These are phyloP conservation scores for Australoheros facetus DNA, from an alignment of 2,797 vertebrate genomes.

Conservation along the genomic window DNA sequence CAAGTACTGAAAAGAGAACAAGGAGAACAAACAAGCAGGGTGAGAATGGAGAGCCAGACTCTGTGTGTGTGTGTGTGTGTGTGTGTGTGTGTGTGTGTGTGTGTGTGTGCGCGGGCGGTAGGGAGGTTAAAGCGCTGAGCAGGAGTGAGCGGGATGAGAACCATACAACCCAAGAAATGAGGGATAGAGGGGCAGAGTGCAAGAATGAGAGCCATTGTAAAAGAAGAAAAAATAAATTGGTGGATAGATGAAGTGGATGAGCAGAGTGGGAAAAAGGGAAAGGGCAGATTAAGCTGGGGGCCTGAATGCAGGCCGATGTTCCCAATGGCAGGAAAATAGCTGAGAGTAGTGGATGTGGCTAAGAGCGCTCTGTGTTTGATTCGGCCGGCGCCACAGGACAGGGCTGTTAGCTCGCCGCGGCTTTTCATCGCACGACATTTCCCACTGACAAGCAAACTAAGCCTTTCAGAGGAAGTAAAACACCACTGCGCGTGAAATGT, in stretches of 20 bases:
- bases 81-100: constrained; percentile 4
- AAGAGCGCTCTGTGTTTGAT: constrained; percentile 34
- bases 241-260: constrained; percentile 51
- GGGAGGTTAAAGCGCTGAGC: constrained; percentile 3
- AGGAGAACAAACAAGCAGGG: not conserved
- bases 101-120: not conserved
- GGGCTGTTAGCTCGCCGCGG: constrained; percentile 7
- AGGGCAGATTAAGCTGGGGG: constrained; percentile 45
- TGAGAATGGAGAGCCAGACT: not conserved
- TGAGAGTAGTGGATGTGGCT: constrained; percentile 51
- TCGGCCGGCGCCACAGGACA: constrained; percentile 26
- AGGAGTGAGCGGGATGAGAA: constrained; percentile 32
- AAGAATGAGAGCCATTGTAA: constrained; percentile 36
- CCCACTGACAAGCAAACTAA: constrained; percentile 50
- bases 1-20: constrained; percentile 29
- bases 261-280: constrained; percentile 19
- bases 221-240: constrained; percentile 6
- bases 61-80: not conserved
- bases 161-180: constrained; percentile 31
- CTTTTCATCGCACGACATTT: constrained; percentile 33
- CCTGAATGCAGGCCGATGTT: constrained; percentile 49
- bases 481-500: constrained; percentile 31
- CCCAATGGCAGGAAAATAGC: constrained; percentile 52
- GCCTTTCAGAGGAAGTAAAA: constrained; percentile 2
- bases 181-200: constrained; percentile 19